A percentile compares a stretch with the other conserved stretches of the same genome.
Conservation (phyloP, 2,113 vertebrate species). For the Hyperoodon ampullatus region DNA sequence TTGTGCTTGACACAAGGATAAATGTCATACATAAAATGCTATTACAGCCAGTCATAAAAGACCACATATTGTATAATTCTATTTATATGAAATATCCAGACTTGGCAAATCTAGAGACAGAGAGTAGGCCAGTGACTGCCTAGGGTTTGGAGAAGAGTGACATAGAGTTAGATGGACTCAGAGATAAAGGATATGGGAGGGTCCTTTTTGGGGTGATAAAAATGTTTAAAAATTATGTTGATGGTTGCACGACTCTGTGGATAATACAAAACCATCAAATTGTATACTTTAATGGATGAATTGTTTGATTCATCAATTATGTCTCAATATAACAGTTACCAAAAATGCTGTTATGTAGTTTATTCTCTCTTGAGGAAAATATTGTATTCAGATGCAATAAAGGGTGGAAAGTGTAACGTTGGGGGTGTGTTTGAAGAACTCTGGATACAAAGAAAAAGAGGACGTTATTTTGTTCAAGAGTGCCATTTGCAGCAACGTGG, state of each 20-base stretch:
- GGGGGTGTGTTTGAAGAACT: neutral
- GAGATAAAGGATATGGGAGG: neutral
- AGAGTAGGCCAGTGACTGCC: neutral
- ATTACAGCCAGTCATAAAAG: neutral
- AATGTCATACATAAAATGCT: neutral
- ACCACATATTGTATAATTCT: neutral
- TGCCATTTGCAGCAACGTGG: neutral
- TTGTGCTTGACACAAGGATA: neutral
- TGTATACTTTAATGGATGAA: neutral
- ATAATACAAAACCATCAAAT: neutral
- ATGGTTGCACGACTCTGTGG: neutral
- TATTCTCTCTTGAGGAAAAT: neutral
- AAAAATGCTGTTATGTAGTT: neutral
- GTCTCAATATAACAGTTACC: neutral
- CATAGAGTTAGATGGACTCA: neutral
- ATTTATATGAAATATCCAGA: neutral
- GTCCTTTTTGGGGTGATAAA: neutral
- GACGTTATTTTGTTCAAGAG: neutral
- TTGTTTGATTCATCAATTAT: neutral
- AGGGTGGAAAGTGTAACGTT: neutral
- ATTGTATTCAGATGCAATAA: neutral
- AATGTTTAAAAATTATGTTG: neutral
- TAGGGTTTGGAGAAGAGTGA: neutral
- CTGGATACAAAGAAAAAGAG: neutral
- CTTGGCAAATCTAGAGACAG: neutral